Conservation (phyloP, 2,797 vertebrate species). For the Pipistrellus pipistrellus region DNA sequence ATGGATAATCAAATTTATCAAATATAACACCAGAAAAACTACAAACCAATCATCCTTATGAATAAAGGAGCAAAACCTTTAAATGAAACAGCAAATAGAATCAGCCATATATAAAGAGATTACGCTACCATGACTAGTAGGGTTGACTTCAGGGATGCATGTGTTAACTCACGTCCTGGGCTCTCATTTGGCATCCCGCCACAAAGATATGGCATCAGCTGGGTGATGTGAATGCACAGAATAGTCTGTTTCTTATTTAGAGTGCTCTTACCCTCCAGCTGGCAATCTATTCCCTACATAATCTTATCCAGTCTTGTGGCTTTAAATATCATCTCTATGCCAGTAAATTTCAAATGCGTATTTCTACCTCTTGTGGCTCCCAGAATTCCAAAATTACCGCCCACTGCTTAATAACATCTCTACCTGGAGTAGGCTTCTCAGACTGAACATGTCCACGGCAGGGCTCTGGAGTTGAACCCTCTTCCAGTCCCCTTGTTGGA, state of each 20-base stretch:
- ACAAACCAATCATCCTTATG: neutral
- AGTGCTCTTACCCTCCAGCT: neutral
- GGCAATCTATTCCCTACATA: neutral
- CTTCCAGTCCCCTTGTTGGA: neutral
- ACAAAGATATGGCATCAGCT: neutral
- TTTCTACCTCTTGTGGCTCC: neutral
- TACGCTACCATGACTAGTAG: too few relatives aligned
- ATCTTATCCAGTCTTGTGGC: neutral
- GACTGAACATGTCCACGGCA: neutral
- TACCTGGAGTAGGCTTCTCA: neutral
- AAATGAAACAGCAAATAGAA: neutral
- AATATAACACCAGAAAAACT: neutral
- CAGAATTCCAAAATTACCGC: neutral
- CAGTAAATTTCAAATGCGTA: neutral
- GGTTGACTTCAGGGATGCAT: neutral
- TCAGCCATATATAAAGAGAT: neutral
- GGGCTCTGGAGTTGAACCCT: neutral
- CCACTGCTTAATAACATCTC: neutral
- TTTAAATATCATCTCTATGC: neutral
- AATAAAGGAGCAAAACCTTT: neutral
- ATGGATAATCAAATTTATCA: constrained; percentile 53
- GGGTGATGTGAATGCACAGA: neutral
- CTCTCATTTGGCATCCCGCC: neutral
- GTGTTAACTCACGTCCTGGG: neutral
- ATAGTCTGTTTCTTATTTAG: neutral